Base-by-base conservation (phyloP, 2,888 invertebrate genomes). In the Drosophila ezoana region DNA sequence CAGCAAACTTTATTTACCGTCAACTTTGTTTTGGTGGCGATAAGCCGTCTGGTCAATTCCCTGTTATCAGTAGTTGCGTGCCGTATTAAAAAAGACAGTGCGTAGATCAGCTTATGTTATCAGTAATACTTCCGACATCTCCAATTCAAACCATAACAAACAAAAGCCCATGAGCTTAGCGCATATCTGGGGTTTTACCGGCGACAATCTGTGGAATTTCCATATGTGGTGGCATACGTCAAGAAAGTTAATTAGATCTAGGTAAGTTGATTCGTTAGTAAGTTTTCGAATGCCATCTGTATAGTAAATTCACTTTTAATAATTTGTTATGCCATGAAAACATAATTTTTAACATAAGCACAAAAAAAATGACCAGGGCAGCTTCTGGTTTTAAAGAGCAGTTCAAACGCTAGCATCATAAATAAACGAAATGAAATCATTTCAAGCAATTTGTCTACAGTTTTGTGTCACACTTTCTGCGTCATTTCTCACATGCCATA, bases 381-480 rank as follows among this genome's bases (percentile, higher is more conserved):
- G 32, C 20, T 43, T 58, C 18, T 23, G 16, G 43, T 47, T 59
- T 18, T 35, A 20, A 61, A 72, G 49, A 54, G 67, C 47, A 35
- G 14, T 44, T 58, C 37, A 48, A 67, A 41, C 38, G 32, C 23
- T 59, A 54, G 60, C 66, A 59, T 82, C 86, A 83, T 82, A 83
- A 88, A 83, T 88, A 83, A 86, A 80, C 79, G 80, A 83, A 83
- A 88, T 88, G 88, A 82, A 87, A 85, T 85, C 89, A 84, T 85
- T 85, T 85, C 72, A 62, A 89, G 87, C 89, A 84, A 85, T 85
- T 85, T 85, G 85, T 85, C 87, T 89, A 87, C 79, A 89, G 87
- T 85, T 85, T 87, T 85, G 87, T 87, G 85, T 89, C 89, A 89
- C 85, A 84, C 89, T 85, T 89, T 85, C 88, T 85, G 85, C 86